Evolutionary conservation across 2,113 vertebrate species (phyloP).

Genomic region (Pseudorasbora parva): DNA sequence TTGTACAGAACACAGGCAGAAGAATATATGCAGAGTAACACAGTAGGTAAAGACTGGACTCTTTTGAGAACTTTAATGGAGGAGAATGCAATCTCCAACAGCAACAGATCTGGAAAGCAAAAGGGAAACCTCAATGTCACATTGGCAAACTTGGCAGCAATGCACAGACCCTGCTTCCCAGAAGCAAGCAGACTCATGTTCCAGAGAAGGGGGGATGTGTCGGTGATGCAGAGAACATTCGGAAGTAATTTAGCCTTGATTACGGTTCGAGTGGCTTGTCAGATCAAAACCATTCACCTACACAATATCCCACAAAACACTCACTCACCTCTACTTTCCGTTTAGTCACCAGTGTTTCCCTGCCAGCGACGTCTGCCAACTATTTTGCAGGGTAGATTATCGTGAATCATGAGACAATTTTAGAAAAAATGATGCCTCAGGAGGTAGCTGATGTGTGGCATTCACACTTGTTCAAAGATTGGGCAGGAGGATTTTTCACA

Average conservation of each 20-base stretch:
- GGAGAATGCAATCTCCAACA: neutral
- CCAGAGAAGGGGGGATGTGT: constrained; percentile 43
- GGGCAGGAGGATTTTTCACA: constrained; percentile 28
- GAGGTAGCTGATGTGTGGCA: constrained; percentile 32
- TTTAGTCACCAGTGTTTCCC: constrained; percentile 23
- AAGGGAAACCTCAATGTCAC: neutral
- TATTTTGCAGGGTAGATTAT: constrained; percentile 13
- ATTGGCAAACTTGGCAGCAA: neutral
- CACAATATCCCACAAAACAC: constrained; percentile 29
- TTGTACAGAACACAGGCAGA: constrained; percentile 46
- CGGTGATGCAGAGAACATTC: constrained; percentile 65
- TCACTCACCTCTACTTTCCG: constrained; percentile 18
- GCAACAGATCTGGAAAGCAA: constrained; percentile 38
- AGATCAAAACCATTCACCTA: constrained; percentile 65
- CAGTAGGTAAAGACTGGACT: constrained; percentile 50
- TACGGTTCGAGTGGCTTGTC: constrained; percentile 63
- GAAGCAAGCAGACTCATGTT: constrained; percentile 42
- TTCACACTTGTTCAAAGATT: constrained; percentile 16
- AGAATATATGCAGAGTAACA: constrained; percentile 36
- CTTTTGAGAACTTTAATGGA: neutral
- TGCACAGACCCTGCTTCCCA: constrained; percentile 35
- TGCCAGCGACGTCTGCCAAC: constrained; percentile 7
- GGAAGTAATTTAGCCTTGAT: constrained; percentile 72
- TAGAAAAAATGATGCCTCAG: neutral
- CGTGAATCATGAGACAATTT: constrained; percentile 15